Base-by-base conservation (phyloP, 2,888 invertebrate species). In the Limnephilus auricula region DNA sequence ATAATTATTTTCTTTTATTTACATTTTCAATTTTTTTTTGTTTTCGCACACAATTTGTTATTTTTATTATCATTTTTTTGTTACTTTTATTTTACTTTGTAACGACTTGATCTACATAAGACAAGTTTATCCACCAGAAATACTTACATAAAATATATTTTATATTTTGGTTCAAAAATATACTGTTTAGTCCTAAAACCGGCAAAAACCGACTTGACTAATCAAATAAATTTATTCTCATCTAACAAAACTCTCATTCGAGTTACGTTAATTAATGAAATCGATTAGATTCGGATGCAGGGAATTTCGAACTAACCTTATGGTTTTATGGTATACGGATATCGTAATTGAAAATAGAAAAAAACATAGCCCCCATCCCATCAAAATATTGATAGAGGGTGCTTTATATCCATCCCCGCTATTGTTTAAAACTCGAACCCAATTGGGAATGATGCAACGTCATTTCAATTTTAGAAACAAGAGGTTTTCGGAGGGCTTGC, bases 381-480 rank as follows among this genome's bases (percentile, higher is more conserved):
- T 89, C 78, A 78, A 89, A 91, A 91, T 91, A 91, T 91, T 91
- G 91, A 89, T 84, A 37, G 40, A 91, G 88, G 78, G 89, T 40
- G 78, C 90, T 90, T 85, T 40, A 79, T 79, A 86, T 37, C 65
- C 84, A 32, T 40, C 84, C 32, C 90, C 40, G 18, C 89, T 89
- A 89, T 89, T 89, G 89, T 89, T 89, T 89, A 89, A 90, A 84
- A 79, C 86, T 82, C 90, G 86, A 82, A 79, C 91, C 45, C 91
- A 85, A 89, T 91, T 86, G 89, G 86, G 50, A 91, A 91, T 91
- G 89, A 91, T 92, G 92, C 92, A 89, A 92, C 91, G 92, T 92
- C 91, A 92, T 92, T 92, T 80, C 86, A 86, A 91, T 89, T 90
- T 91, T 34, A 82, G 84, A 89, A 92, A 90, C 90, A 90, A 37